Evolutionary conservation across 2,888 invertebrate genomes (phyloP).

Genomic region (Cosmia pyralina): DNA sequence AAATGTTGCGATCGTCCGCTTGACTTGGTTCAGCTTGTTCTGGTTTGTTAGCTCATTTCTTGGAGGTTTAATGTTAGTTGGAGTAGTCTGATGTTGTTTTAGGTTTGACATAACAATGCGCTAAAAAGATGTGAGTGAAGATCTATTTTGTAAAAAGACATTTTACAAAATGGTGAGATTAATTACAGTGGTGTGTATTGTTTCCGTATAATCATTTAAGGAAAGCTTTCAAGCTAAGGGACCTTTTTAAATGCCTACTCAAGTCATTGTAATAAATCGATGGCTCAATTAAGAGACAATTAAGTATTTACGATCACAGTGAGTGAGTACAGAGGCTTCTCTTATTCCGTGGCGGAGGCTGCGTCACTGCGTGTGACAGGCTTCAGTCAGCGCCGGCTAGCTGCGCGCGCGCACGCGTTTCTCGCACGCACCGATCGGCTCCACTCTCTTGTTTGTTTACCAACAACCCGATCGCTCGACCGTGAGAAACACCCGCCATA

Average conservation of each 20-base stretch:
- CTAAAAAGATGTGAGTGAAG: not conserved
- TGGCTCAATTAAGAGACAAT: slow-evolving; percentile 60
- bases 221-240: slow-evolving; percentile 7
- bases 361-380: slow-evolving; percentile 84
- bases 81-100: not conserved
- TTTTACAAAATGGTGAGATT: not conserved
- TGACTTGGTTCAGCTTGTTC: slow-evolving; percentile 1
- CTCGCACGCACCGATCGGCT: slow-evolving; percentile 64
- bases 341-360: slow-evolving; percentile 81
- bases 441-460: slow-evolving; percentile 81
- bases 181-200: not conserved
- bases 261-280: slow-evolving; percentile 46
- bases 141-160: fast-evolving
- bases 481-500: slow-evolving; percentile 70
- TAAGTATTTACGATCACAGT: slow-evolving; percentile 61
- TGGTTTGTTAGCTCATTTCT: slow-evolving; percentile 13
- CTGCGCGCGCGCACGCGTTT: slow-evolving; percentile 88
- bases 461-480: slow-evolving; percentile 73
- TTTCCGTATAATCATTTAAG: not conserved
- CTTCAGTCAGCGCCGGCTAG: slow-evolving; percentile 86
- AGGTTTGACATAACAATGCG: not conserved
- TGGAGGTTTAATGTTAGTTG: not conserved
- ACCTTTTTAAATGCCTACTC: slow-evolving; percentile 28
- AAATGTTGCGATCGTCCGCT: slow-evolving; percentile 34
- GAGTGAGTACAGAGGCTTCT: slow-evolving; percentile 68